These are phyloP conservation scores for Meleagris gallopavo DNA, from an alignment of 2,113 vertebrate species.

Conservation along the genomic window DNA sequence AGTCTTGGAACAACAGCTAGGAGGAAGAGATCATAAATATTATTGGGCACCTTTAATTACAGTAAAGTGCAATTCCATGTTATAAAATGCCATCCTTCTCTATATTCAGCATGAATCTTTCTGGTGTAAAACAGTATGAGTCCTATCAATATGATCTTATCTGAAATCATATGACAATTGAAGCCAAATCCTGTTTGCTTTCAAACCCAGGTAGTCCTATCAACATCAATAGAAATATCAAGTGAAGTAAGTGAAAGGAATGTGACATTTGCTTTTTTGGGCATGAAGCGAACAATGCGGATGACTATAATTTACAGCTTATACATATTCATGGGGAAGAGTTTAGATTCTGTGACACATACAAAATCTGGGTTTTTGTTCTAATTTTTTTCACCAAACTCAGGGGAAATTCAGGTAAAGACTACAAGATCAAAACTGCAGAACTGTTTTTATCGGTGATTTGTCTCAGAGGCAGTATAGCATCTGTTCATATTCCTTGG, in stretches of 20 bases:
- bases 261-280: conserved; percentile 17
- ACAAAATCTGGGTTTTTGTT: neutral
- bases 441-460: neutral
- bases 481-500: neutral
- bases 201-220: neutral
- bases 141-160: neutral
- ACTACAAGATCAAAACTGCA: neutral
- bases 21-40: conserved; percentile 64
- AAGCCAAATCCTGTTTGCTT: conserved; percentile 4
- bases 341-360: neutral
- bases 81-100: conserved; percentile 3
- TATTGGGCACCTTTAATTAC: conserved; percentile 74
- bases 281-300: conserved; percentile 22
- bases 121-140: neutral
- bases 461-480: neutral
- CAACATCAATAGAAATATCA: conserved; percentile 1
- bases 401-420: neutral
- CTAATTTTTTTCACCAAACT: neutral
- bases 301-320: conserved; percentile 1
- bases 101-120: neutral
- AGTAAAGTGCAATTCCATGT: conserved; percentile 55
- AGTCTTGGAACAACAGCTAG: conserved; percentile 68
- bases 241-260: neutral
- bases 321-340: conserved; percentile 27
- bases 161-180: neutral